phyloP scores from a whole-genome alignment of 2,113 vertebrate species.

The Odocoileus hemionus region DNA sequence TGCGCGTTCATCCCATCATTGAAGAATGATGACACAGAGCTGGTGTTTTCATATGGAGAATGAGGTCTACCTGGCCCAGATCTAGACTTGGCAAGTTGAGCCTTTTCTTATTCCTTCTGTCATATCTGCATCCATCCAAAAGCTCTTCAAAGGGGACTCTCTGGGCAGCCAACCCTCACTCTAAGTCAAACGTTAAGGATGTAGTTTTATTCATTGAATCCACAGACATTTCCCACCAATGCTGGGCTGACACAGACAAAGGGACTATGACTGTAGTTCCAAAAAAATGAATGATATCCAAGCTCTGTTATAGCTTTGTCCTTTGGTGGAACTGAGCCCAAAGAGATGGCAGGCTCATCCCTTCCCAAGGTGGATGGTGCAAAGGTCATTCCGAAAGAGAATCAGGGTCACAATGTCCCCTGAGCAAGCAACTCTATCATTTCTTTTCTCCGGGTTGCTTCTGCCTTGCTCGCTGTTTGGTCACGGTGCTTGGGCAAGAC shows the following conservation, averaged over 20 bases:
- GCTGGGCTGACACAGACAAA: background rate
- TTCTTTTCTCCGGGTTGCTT: background rate
- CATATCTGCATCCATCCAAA: background rate
- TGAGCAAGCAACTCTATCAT: background rate
- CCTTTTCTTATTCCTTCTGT: background rate
- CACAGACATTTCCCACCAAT: background rate
- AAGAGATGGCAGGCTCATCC: background rate
- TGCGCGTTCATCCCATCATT: background rate
- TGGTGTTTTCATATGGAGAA: no score
- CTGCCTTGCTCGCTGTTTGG: background rate
- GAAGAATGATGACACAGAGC: rapidly evolving
- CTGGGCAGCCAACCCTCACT: background rate
- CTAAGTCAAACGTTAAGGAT: background rate
- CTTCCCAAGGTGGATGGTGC: background rate
- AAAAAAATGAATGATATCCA: background rate
- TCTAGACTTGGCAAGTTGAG: background rate
- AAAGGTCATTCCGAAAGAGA: background rate
- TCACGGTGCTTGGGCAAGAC: no score
- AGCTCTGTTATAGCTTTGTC: background rate
- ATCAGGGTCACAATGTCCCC: background rate
- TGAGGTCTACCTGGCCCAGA: background rate
- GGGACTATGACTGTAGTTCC: background rate
- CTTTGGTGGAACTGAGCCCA: background rate
- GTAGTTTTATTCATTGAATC: background rate
- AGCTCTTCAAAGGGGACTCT: background rate